phyloP scores from a whole-genome alignment of 1,140 invertebrate genomes.

The Octopus bimaculoides region DNA sequence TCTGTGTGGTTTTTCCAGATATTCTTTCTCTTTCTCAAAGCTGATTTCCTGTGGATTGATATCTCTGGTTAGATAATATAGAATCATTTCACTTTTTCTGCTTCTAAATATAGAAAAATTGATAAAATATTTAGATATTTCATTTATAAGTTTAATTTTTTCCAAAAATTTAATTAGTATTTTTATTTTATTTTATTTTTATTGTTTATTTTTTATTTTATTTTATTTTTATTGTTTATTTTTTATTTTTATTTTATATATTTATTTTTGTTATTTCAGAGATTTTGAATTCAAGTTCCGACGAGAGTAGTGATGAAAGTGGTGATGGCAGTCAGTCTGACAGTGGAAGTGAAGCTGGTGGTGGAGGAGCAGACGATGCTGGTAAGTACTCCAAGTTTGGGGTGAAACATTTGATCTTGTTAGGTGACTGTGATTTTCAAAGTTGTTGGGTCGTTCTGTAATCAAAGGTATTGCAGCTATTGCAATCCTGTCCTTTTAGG shows the following conservation, averaged over 20 bases:
- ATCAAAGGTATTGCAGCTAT: too few species aligned
- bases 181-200: neutral
- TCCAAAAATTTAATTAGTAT: neutral
- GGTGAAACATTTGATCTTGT: too few species aligned
- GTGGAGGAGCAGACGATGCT: neutral
- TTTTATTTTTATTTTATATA: neutral
- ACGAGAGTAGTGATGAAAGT: neutral
- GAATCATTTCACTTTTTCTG: neutral
- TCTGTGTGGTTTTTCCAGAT: too few species aligned
- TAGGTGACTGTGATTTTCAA: too few species aligned
- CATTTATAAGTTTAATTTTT: neutral
- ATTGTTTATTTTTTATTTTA: neutral
- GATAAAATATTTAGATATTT: neutral
- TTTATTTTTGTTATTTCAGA: neutral
- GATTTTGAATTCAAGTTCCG: neutral
- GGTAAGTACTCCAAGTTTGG: too few species aligned
- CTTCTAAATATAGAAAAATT: neutral
- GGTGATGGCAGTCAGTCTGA: neutral
- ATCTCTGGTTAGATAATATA: too few species aligned
- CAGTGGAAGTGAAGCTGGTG: neutral
- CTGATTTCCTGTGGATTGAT: too few species aligned
- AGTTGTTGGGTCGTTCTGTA: too few species aligned
- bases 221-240: neutral
- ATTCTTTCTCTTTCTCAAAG: too few species aligned
- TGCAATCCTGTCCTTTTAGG: too few species aligned